A percentile compares a stretch with the other conserved stretches of the same genome.
These are phyloP conservation scores for Nowickia ferox DNA, from an alignment of 2,888 invertebrate genomes.

Conservation along the genomic window DNA sequence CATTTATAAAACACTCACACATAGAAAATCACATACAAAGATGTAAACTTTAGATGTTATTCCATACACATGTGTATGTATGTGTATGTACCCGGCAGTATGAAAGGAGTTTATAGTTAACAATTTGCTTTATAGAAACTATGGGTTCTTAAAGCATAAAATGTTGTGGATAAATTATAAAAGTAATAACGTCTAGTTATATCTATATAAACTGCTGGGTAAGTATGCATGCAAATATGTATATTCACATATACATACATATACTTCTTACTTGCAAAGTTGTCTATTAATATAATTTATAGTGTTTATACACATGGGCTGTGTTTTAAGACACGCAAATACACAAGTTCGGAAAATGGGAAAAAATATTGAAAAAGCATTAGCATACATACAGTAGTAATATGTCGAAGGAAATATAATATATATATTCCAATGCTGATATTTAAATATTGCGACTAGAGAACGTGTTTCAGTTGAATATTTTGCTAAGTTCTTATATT, in stretches of 20 bases:
- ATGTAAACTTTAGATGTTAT: neutral
- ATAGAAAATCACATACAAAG: neutral
- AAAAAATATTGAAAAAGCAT: conserved; percentile 9
- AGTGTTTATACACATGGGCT: conserved; percentile 43
- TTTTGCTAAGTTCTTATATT: too few relatives aligned
- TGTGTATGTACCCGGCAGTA: neutral
- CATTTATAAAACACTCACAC: neutral
- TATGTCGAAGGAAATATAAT: too few relatives aligned
- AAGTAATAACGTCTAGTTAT: neutral
- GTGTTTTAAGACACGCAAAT: conserved; percentile 22
- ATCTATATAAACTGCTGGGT: neutral
- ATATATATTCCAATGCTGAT: too few relatives aligned
- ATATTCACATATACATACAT: conserved; percentile 1
- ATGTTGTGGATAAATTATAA: neutral
- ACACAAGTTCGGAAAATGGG: neutral
- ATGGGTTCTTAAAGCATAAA: neutral
- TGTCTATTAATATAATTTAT: conserved; percentile 33
- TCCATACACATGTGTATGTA: neutral
- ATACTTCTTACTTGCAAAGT: conserved; percentile 20
- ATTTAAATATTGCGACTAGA: too few relatives aligned
- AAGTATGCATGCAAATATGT: conserved; percentile 46
- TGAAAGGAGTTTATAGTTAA: neutral
- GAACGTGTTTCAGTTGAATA: too few relatives aligned
- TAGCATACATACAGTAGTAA: neutral
- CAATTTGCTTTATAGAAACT: neutral